Evolutionary conservation across 2,888 invertebrate genomes (phyloP), one percentile per base, ranked within the genome.

Genomic region (Drosophila mettleri): DNA sequence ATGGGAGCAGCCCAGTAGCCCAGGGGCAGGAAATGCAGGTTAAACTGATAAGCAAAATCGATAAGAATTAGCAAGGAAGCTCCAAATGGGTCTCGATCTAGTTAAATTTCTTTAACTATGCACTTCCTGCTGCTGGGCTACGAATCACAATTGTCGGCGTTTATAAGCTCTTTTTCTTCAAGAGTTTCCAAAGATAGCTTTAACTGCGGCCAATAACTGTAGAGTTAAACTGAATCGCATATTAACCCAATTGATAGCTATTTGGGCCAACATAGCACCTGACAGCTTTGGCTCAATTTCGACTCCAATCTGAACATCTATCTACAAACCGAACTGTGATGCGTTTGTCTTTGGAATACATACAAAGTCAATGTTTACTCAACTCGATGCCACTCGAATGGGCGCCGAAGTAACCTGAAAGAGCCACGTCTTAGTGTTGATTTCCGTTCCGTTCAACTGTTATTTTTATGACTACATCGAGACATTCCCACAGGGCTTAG

Each of bases 391-490:
- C 66, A 61, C 70, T 72, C 55, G 46, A 68, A 53, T 63, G 68
- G 61, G 78, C 62, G 60, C 63, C 51, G 57, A 43, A 43, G 24
- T 49, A 53, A 60, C 43, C 53, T 64, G 2, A 53, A 46, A 68
- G 84, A 45, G 72, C 59, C 55, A 34, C 46, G 51, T 77, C 84
- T 84, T 59, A 75, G 66, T 78, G 88, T 81, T 85, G 76, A 83
- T 88, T 87, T 87, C 88, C 86, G 86, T 79, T 87, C 86, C 83
- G 86, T 62, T 71, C 76, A 71, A 83, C 83, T 76, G 80, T 87
- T 82, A 48, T 74, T 83, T 87, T 85, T 85, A 87, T 87, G 82
- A 85, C 86, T 78, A 70, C 79, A 69, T 67, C 52, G 45, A 71
- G 71, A 78, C 54, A 67, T 83, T 83, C 82, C 88, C 82, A 83